phyloP scores from a whole-genome alignment of 2,888 invertebrate species.

The Trichopria drosophilae region DNA sequence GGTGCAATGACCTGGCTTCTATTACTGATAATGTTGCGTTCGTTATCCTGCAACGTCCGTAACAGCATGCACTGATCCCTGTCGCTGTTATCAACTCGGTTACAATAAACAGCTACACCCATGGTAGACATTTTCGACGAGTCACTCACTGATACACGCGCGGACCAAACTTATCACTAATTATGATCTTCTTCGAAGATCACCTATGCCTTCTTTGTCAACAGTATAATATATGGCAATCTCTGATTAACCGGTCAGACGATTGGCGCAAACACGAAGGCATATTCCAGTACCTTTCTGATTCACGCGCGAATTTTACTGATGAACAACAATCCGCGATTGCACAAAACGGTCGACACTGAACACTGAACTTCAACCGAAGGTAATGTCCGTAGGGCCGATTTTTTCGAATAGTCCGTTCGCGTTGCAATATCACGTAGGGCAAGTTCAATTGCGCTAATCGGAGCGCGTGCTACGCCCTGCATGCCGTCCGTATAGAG shows the following conservation, averaged over 20 bases:
- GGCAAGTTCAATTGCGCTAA: constrained; percentile 22
- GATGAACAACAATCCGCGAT: no score
- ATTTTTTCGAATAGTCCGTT: no score
- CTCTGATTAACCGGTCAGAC: no score
- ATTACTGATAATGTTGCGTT: constrained; percentile 52
- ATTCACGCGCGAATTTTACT: no score
- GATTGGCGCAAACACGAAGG: neutral
- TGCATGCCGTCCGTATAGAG: constrained; percentile 55
- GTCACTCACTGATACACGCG: constrained; percentile 2
- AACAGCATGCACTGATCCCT: constrained; percentile 53
- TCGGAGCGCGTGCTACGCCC: constrained; percentile 51
- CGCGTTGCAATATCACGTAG: neutral
- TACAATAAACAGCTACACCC: constrained; percentile 55
- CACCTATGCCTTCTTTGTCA: no score
- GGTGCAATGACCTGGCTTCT: constrained; percentile 43
- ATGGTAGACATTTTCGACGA: constrained; percentile 50
- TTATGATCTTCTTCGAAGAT: no score
- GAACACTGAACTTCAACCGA: no score
- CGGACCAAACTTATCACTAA: no score
- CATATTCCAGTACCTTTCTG: no score
- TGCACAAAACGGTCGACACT: no score
- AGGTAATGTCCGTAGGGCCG: neutral
- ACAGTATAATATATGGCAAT: no score
- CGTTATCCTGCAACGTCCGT: constrained; percentile 54
- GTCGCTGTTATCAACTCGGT: constrained; percentile 50